These are phyloP conservation scores for Virgularia gustaviana DNA, from an alignment of 92 coral and sea anemone genomes.

Conservation along the genomic window DNA sequence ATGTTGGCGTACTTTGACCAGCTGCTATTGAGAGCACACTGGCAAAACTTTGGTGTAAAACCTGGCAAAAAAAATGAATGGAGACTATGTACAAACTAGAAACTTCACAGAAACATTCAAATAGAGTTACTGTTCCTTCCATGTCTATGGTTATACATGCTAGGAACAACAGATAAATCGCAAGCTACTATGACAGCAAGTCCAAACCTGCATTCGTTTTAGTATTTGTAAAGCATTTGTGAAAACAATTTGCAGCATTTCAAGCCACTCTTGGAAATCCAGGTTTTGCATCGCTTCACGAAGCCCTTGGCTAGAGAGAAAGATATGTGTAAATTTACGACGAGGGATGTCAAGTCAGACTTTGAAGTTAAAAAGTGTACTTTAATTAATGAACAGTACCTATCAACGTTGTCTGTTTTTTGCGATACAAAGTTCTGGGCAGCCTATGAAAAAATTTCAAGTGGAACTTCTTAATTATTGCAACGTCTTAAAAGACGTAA, in stretches of 20 bases:
- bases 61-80: no score
- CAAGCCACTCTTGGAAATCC: slow-evolving; percentile 87
- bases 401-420: slow-evolving; percentile 42
- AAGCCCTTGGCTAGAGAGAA: slow-evolving; percentile 58
- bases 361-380: no score
- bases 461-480: no score
- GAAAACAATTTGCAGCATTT: slow-evolving; percentile 76
- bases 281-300: slow-evolving; percentile 79
- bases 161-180: neutral
- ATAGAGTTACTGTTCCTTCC: no score
- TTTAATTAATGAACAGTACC: neutral
- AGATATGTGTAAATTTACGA: no score
- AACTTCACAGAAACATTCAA: no score
- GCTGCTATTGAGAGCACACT: slow-evolving; percentile 89
- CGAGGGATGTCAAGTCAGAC: no score
- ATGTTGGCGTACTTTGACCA: slow-evolving; percentile 53
- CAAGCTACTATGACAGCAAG: neutral
- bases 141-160: slow-evolving; percentile 35
- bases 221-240: slow-evolving; percentile 69
- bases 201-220: slow-evolving; percentile 82
- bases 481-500: no score
- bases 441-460: slow-evolving; percentile 49
- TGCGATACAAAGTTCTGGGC: slow-evolving; percentile 70
- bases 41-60: slow-evolving; percentile 72
- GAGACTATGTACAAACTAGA: no score